A percentile compares a stretch with the other conserved stretches of the same genome.
Conservation (phyloP, 2,888 invertebrate genomes). For the Gnatocerus cornutus region DNA sequence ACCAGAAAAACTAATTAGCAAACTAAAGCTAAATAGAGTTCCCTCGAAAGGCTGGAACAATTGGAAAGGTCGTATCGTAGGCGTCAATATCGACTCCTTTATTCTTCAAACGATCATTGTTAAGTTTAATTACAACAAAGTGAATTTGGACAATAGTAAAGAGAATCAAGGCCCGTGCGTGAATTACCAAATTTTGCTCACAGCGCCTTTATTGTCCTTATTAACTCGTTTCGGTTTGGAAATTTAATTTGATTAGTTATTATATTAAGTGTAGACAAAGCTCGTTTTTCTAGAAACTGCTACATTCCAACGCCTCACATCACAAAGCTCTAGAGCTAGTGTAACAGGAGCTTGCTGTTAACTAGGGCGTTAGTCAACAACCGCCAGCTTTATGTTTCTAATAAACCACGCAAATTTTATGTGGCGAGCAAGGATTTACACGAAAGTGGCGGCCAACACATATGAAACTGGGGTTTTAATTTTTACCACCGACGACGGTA, state of each 20-base stretch:
- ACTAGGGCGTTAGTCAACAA: constrained; percentile 8
- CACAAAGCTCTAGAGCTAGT: constrained; percentile 29
- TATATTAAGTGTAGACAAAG: not conserved
- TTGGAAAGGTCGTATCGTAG: constrained; percentile 14
- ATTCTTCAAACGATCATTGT: constrained; percentile 24
- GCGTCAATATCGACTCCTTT: constrained; percentile 12
- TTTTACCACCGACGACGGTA: not conserved
- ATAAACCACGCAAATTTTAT: constrained; percentile 15
- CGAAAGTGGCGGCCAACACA: not conserved
- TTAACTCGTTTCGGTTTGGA: constrained; percentile 2
- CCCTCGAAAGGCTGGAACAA: constrained; percentile 13
- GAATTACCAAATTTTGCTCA: constrained; percentile 9
- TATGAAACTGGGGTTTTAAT: not conserved
- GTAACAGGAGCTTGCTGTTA: constrained; percentile 22
- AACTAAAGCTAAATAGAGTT: constrained; percentile 17
- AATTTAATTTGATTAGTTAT: not conserved
- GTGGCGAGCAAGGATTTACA: constrained; percentile 16
- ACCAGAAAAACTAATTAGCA: constrained; percentile 25
- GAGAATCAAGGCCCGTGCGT: constrained; percentile 7
- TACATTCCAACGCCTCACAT: constrained; percentile 22
- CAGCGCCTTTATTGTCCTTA: constrained; percentile 4
- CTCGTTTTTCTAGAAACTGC: not conserved
- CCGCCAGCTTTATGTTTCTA: constrained; percentile 24
- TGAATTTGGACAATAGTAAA: constrained; percentile 16
- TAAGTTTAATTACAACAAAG: constrained; percentile 27